These are phyloP conservation scores for Polia nebulosa DNA, from an alignment of 2,888 invertebrate genomes.

Conservation along the genomic window DNA sequence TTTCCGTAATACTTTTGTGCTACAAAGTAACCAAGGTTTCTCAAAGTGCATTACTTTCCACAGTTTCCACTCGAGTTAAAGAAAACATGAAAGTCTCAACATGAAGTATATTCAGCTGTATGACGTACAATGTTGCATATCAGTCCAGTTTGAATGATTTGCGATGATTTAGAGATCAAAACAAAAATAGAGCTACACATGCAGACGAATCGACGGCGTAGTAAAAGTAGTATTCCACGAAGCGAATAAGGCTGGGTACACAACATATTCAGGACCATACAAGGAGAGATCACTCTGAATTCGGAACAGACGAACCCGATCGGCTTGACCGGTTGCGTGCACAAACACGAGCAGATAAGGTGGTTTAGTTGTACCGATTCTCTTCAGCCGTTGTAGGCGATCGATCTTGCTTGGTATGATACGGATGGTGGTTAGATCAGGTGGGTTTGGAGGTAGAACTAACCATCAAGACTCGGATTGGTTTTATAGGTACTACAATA, in stretches of 20 bases:
- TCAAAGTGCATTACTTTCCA: slow-evolving; percentile 13
- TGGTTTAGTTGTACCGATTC: background rate
- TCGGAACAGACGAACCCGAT: background rate
- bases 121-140: slow-evolving; percentile 20
- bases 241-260: background rate
- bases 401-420: background rate
- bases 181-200: slow-evolving; percentile 36
- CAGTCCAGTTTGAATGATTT: slow-evolving; percentile 24
- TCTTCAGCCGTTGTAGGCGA: background rate
- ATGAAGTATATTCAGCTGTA: slow-evolving; percentile 30
- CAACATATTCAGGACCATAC: no score
- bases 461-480: background rate
- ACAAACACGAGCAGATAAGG: background rate
- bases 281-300: background rate
- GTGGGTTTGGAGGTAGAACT: background rate
- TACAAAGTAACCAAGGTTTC: slow-evolving; percentile 27
- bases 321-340: background rate
- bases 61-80: slow-evolving; percentile 9
- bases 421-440: background rate
- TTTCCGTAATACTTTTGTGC: slow-evolving; percentile 15
- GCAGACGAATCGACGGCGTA: background rate
- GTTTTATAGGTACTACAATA: background rate
- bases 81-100: slow-evolving; percentile 37
- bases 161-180: slow-evolving; percentile 27
- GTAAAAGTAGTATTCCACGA: slow-evolving; percentile 12